These are phyloP conservation scores for Musca domestica DNA, from an alignment of 1,140 invertebrate genomes.

Conservation along the genomic window DNA sequence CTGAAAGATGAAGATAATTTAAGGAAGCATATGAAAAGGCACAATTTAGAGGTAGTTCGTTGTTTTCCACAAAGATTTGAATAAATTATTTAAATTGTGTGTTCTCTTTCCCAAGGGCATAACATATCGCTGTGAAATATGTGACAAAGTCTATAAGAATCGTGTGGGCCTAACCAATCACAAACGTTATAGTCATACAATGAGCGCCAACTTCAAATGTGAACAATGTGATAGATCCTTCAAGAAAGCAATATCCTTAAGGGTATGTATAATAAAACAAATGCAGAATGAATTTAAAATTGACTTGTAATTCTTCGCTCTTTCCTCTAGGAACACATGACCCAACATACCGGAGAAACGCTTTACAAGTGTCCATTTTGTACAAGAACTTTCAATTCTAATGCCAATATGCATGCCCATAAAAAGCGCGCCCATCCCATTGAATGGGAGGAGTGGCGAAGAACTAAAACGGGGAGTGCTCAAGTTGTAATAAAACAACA, in stretches of 20 bases:
- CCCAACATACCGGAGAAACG: slow-evolving; percentile 49
- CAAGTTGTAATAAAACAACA: slow-evolving; percentile 4
- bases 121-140: slow-evolving; percentile 34
- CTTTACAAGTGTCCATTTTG: slow-evolving; percentile 51
- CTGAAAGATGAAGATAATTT: slow-evolving; percentile 48
- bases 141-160: slow-evolving; percentile 47
- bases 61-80: not conserved
- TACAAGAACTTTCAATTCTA: slow-evolving; percentile 47
- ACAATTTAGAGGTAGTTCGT: slow-evolving; percentile 42
- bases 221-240: slow-evolving; percentile 49
- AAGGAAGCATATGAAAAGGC: slow-evolving; percentile 41
- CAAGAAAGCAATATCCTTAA: slow-evolving; percentile 48
- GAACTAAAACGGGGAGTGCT: slow-evolving; percentile 44
- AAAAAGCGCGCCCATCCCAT: slow-evolving; percentile 50
- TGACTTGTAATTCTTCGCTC: not conserved
- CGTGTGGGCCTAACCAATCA: slow-evolving; percentile 42
- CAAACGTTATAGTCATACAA: slow-evolving; percentile 46
- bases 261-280: slow-evolving; percentile 29
- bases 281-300: not conserved
- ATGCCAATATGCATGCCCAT: slow-evolving; percentile 52
- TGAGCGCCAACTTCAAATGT: slow-evolving; percentile 42
- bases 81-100: too few relatives aligned
- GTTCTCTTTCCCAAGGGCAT: slow-evolving; percentile 28
- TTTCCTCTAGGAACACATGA: slow-evolving; percentile 45
- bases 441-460: slow-evolving; percentile 50